Evolutionary conservation across 2,888 invertebrate genomes (phyloP).

Genomic region (Xylota sylvarum): DNA sequence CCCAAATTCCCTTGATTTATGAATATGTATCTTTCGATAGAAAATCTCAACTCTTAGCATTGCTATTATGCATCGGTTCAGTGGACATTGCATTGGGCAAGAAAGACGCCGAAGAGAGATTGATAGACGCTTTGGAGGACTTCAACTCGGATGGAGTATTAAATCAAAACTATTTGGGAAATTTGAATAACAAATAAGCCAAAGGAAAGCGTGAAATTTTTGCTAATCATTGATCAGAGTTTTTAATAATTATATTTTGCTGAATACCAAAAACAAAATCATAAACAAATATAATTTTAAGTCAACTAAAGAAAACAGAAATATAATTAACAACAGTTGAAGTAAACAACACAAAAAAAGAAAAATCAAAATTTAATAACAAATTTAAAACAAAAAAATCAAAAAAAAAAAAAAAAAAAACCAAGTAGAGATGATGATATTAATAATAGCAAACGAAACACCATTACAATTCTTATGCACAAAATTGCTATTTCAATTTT

Average conservation of each 20-base stretch:
- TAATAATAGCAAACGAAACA: conserved; percentile 63
- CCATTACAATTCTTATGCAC: conserved; percentile 69
- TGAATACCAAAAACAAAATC: conserved; percentile 37
- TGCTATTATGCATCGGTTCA: conserved; percentile 91
- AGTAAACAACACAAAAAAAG: conserved; percentile 41
- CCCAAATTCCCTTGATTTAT: background rate
- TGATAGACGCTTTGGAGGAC: conserved; percentile 91
- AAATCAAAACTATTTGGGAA: conserved; percentile 62
- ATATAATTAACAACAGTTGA: conserved; percentile 2
- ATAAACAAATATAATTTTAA: background rate
- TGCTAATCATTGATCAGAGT: conserved; percentile 13
- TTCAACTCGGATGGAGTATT: conserved; percentile 90
- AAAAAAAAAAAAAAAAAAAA: conserved; percentile 19
- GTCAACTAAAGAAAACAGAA: background rate
- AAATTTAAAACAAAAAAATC: conserved; percentile 39
- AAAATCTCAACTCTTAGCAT: conserved; percentile 90
- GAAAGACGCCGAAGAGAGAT: conserved; percentile 90
- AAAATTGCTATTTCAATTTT: conserved; percentile 70
- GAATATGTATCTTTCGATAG: conserved; percentile 78
- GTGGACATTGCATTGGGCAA: conserved; percentile 93
- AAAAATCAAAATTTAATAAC: conserved; percentile 14
- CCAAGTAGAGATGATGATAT: conserved; percentile 16
- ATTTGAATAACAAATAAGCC: conserved; percentile 66
- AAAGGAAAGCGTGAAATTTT: background rate
- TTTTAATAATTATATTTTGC: conserved; percentile 36